These are phyloP conservation scores for Coptodon bakossiorum DNA, from an alignment of 2,113 vertebrate genomes.

Conservation along the genomic window DNA sequence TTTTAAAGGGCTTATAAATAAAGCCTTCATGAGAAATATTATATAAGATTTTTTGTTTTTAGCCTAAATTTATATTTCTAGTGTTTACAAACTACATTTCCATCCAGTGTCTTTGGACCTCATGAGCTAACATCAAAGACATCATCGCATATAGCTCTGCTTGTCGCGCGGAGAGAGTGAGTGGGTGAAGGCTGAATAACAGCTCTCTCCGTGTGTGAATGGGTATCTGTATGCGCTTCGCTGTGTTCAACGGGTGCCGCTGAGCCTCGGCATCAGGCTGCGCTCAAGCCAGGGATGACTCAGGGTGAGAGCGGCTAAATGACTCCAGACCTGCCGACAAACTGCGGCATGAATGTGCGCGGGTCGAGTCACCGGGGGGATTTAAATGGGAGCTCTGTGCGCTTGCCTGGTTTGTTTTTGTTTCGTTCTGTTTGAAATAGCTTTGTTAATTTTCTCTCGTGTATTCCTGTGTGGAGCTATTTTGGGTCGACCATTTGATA, in stretches of 20 bases:
- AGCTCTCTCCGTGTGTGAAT: constrained; percentile 28
- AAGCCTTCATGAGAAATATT: neutral
- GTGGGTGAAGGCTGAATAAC: constrained; percentile 61
- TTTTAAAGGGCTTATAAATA: neutral
- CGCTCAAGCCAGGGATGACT: constrained; percentile 68
- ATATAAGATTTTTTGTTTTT: neutral
- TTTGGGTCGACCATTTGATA: neutral
- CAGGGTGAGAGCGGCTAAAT: constrained; percentile 55
- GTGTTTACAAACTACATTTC: neutral
- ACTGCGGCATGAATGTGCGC: neutral
- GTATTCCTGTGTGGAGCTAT: neutral
- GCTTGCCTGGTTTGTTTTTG: neutral
- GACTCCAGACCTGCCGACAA: constrained; percentile 24
- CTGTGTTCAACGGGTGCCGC: constrained; percentile 21
- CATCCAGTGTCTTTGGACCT: neutral
- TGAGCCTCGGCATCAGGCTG: neutral
- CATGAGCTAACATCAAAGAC: neutral
- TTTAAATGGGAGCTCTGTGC: neutral
- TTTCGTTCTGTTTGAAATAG: neutral
- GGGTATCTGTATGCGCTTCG: constrained; percentile 7
- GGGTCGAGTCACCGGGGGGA: neutral
- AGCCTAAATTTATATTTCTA: neutral
- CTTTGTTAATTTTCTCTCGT: neutral
- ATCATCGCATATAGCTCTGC: neutral
- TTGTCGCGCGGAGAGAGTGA: neutral